Evolutionary conservation across 2,113 vertebrate genomes (phyloP).

Genomic region (Otus sunia): DNA sequence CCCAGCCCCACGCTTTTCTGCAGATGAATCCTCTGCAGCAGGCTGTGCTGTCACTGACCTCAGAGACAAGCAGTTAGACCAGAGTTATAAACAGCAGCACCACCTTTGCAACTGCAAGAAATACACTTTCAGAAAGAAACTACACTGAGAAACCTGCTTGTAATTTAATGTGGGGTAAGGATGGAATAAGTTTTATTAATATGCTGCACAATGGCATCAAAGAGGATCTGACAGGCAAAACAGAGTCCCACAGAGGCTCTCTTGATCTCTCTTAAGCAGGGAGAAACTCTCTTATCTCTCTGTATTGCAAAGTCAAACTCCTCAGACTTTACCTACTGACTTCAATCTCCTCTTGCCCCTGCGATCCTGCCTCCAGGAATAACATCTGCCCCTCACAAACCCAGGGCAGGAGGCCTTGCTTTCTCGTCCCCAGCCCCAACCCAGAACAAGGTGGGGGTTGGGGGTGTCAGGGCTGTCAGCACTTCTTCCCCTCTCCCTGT

Average conservation of each 20-base stretch:
- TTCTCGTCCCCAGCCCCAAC: not conserved
- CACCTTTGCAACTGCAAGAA: not conserved
- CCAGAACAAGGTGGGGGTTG: fast-evolving
- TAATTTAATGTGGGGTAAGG: not conserved
- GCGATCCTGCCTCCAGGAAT: not conserved
- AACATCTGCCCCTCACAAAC: not conserved
- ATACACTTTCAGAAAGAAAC: not conserved
- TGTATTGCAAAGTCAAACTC: not conserved
- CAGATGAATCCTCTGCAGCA: not conserved
- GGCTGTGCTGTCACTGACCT: not conserved
- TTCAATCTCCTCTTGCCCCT: not conserved
- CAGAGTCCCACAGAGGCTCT: not conserved
- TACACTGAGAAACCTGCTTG: not conserved
- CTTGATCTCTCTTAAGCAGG: not conserved
- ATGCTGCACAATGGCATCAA: not conserved
- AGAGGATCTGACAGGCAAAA: not conserved
- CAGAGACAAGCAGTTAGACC: not conserved
- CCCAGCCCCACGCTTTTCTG: not conserved
- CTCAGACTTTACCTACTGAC: not conserved
- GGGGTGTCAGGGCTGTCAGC: not conserved
- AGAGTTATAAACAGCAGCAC: not conserved
- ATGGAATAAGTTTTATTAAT: not conserved
- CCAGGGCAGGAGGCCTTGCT: not conserved
- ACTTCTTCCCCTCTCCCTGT: not conserved
- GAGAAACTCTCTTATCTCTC: not conserved